A percentile compares a stretch with the other conserved stretches of the same genome.
Conservation (phyloP, 2,797 vertebrate genomes). For the Poeciliopsis turneri region DNA sequence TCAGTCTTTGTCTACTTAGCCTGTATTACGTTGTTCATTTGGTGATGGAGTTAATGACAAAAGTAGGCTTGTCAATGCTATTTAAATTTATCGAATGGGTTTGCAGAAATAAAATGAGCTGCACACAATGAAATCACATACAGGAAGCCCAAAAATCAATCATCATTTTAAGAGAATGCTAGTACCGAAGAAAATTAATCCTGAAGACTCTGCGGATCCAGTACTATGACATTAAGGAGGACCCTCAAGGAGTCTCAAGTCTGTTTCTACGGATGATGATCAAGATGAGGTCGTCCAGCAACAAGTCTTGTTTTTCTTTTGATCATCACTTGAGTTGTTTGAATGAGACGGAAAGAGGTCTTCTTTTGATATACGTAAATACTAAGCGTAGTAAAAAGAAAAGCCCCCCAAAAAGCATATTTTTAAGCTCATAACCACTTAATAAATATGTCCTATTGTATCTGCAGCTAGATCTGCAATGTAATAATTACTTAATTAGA, state of each 20-base stretch:
- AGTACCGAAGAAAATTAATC: not conserved
- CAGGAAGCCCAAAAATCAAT: not conserved
- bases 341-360: not conserved
- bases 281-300: not conserved
- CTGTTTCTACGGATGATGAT: not conserved
- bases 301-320: not conserved
- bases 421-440: not conserved
- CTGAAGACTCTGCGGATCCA: not conserved
- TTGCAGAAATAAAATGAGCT: not conserved
- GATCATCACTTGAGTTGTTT: not conserved
- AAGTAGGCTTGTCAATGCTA: too few relatives aligned
- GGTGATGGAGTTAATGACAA: too few relatives aligned
- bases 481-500: slow-evolving; percentile 14
- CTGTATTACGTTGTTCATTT: too few relatives aligned
- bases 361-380: not conserved
- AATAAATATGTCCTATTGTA: not conserved
- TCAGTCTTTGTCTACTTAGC: too few relatives aligned
- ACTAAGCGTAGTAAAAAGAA: not conserved
- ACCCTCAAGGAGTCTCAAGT: not conserved
- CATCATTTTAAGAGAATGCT: not conserved
- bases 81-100: too few relatives aligned
- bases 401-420: not conserved
- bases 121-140: not conserved
- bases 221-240: not conserved
- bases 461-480: not conserved